These are phyloP conservation scores for Geodia barretti DNA, from an alignment of 37 sponge, comb jelly and placozoan species.

Conservation along the genomic window DNA sequence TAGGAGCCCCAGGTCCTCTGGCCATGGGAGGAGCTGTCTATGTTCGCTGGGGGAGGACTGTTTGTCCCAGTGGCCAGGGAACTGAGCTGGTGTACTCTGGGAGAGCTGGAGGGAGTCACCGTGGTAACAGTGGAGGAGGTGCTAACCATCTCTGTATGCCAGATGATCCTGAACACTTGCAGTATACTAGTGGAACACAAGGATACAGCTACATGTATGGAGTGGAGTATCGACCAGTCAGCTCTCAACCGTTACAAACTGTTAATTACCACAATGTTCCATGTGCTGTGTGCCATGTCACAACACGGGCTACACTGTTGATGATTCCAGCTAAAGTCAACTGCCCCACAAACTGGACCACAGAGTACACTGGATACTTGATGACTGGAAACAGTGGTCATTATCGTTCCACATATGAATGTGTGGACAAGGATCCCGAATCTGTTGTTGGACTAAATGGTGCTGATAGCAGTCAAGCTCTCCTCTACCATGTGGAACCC, in stretches of 20 bases:
- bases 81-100: conserved; percentile 36
- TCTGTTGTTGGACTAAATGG: conserved; percentile 16
- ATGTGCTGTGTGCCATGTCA: conserved; percentile 59
- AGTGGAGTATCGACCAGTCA: conserved; percentile 36
- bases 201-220: conserved; percentile 27
- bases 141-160: conserved; percentile 45
- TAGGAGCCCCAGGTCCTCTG: too few relatives aligned
- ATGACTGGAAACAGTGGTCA: conserved; percentile 9
- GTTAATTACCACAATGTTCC: conserved; percentile 34
- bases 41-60: conserved; percentile 34
- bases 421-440: conserved; percentile 57
- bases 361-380: conserved; percentile 62
- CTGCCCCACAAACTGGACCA: conserved; percentile 53
- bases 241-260: background rate
- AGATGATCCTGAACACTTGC: conserved; percentile 41
- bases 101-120: conserved; percentile 6
- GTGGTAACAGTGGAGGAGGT: conserved; percentile 19
- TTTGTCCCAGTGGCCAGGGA: conserved; percentile 27
- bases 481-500: conserved; percentile 50
- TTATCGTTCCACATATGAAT: conserved; percentile 24
- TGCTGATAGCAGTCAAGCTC: conserved; percentile 23
- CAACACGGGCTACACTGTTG: conserved; percentile 7
- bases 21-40: conserved; percentile 10
- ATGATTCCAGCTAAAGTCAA: conserved; percentile 45
- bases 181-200: conserved; percentile 15